A percentile compares a stretch with the other conserved stretches of the same genome.
Conservation (phyloP, 2,113 vertebrate genomes). For the Clupea harengus region DNA sequence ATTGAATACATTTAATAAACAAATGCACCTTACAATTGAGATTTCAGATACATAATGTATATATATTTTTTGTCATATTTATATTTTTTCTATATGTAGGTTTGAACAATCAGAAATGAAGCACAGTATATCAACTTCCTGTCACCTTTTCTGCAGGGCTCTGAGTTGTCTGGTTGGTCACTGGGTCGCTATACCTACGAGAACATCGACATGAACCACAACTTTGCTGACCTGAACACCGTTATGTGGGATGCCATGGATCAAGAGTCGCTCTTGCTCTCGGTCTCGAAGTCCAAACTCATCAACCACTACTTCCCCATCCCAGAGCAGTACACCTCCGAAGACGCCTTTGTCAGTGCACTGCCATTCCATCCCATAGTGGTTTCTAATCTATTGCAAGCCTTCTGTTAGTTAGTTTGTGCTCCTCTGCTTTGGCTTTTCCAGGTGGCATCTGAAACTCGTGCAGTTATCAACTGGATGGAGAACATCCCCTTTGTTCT, state of each 20-base stretch:
- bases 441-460: constrained; percentile 86
- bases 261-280: constrained; percentile 70
- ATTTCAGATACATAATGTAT: not conserved
- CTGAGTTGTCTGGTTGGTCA: constrained; percentile 86
- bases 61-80: not conserved
- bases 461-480: constrained; percentile 88
- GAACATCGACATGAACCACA: constrained; percentile 90
- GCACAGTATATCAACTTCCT: not conserved
- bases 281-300: constrained; percentile 68
- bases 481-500: constrained; percentile 88
- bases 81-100: not conserved
- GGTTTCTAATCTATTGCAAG: not conserved
- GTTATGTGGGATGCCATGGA: constrained; percentile 86
- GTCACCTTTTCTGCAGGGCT: constrained; percentile 71
- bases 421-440: not conserved
- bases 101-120: not conserved
- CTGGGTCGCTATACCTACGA: constrained; percentile 89
- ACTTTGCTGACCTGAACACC: constrained; percentile 89
- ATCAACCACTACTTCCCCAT: constrained; percentile 88
- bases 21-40: not conserved
- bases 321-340: constrained; percentile 81
- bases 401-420: not conserved
- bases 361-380: not conserved
- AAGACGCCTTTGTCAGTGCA: constrained; percentile 79
- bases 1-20: not conserved